These are phyloP conservation scores for Drosophila prosaltans DNA, from an alignment of 1,140 invertebrate genomes.

Conservation along the genomic window DNA sequence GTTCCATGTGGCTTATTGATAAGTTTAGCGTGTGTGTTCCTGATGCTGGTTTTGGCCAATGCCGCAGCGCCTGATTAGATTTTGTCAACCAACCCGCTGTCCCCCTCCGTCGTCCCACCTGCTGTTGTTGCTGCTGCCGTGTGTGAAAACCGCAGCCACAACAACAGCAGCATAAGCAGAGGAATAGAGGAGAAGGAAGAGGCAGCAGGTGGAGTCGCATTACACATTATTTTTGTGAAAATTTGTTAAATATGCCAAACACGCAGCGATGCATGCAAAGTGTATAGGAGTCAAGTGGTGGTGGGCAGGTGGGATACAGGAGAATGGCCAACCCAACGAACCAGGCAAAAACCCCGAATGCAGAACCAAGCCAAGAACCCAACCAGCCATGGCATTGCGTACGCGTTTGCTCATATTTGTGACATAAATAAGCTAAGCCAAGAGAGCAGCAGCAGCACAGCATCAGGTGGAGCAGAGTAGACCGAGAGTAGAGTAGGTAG, in stretches of 20 bases:
- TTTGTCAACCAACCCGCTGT: constrained; percentile 48
- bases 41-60: constrained; percentile 40
- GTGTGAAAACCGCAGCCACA: constrained; percentile 63
- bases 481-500: background rate
- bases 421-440: constrained; percentile 76
- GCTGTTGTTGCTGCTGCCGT: constrained; percentile 9
- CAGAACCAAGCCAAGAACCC: constrained; percentile 37
- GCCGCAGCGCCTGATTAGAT: constrained; percentile 80
- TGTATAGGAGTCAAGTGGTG: constrained; percentile 46
- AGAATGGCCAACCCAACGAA: constrained; percentile 22
- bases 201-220: constrained; percentile 27
- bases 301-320: background rate
- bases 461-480: background rate
- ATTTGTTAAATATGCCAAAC: constrained; percentile 81
- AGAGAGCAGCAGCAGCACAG: constrained; percentile 7
- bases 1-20: constrained; percentile 59
- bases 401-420: constrained; percentile 77
- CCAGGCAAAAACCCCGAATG: constrained; percentile 23
- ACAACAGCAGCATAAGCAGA: constrained; percentile 30
- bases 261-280: constrained; percentile 80
- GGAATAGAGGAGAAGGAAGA: background rate
- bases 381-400: constrained; percentile 78
- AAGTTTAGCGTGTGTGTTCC: constrained; percentile 44
- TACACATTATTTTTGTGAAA: constrained; percentile 81
- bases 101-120: no score